A percentile compares a stretch with the other conserved stretches of the same genome.
Conservation (phyloP, 2,113 vertebrate species). For the Rattus norvegicus region DNA sequence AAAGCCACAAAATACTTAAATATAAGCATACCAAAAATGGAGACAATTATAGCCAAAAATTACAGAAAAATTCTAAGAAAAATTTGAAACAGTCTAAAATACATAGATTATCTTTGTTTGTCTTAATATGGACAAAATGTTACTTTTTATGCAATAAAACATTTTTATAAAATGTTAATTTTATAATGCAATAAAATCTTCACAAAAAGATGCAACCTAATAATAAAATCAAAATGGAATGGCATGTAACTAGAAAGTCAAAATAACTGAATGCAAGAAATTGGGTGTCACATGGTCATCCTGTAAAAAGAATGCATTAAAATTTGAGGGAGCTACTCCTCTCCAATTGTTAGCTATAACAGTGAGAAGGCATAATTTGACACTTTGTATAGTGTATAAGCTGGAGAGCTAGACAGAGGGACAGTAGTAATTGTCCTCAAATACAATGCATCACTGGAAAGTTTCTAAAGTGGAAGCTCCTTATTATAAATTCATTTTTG, state of each 20-base stretch:
- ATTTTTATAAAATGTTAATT: too few relatives aligned
- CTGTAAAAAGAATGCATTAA: background rate
- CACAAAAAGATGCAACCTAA: background rate
- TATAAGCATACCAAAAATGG: background rate
- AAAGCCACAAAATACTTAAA: background rate
- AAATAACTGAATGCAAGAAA: background rate
- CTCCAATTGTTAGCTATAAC: background rate
- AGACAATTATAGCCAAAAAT: background rate
- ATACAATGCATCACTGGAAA: background rate
- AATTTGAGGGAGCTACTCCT: background rate
- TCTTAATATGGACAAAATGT: background rate
- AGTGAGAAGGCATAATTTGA: background rate
- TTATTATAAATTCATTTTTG: background rate
- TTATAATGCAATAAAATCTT: background rate
- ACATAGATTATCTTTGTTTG: background rate
- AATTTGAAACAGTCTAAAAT: background rate
- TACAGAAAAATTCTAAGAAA: background rate
- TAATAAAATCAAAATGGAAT: slow-evolving; percentile 14
- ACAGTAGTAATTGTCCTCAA: background rate
- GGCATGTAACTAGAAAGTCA: background rate
- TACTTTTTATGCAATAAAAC: background rate
- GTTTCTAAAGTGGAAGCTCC: background rate
- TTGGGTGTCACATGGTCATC: background rate
- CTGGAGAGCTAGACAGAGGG: background rate
- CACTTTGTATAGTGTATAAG: background rate